These are phyloP conservation scores for Drosophila atroscutellata DNA, from an alignment of 2,888 invertebrate species.

Conservation along the genomic window DNA sequence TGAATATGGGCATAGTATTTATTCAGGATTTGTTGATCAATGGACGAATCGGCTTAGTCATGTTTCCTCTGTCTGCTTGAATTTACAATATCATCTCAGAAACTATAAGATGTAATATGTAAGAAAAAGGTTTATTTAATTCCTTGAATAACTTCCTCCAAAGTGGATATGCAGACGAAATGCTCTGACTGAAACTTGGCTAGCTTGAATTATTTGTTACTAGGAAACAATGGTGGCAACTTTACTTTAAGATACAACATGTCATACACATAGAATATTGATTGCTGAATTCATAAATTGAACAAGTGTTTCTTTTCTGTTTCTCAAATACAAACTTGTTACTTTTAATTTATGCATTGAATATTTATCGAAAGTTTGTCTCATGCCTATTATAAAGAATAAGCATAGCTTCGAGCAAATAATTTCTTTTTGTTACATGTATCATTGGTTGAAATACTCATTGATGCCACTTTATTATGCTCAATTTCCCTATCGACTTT, in stretches of 20 bases:
- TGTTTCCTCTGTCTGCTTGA: not conserved
- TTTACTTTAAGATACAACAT: not conserved
- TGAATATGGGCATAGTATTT: not conserved
- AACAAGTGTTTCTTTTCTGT: not conserved
- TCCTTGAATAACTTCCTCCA: not conserved
- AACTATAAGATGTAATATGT: not conserved
- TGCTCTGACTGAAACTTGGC: not conserved
- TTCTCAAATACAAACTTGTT: not conserved
- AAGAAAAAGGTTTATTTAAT: not conserved
- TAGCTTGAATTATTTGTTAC: not conserved
- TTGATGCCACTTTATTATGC: conserved; percentile 30
- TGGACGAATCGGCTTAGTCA: not conserved
- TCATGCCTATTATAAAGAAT: no score
- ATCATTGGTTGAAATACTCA: not conserved
- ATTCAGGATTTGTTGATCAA: not conserved
- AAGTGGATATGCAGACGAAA: not conserved
- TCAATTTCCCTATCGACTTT: conserved; percentile 37
- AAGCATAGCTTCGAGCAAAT: not conserved
- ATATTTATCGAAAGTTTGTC: not conserved
- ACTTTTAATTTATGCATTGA: not conserved
- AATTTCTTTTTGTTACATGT: not conserved
- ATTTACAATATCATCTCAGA: not conserved
- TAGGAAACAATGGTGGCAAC: not conserved
- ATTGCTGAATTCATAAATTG: not conserved
- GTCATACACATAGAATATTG: no score